These are phyloP conservation scores for Takifugu bimaculatus DNA, from an alignment of 2,113 vertebrate species.

Conservation along the genomic window DNA sequence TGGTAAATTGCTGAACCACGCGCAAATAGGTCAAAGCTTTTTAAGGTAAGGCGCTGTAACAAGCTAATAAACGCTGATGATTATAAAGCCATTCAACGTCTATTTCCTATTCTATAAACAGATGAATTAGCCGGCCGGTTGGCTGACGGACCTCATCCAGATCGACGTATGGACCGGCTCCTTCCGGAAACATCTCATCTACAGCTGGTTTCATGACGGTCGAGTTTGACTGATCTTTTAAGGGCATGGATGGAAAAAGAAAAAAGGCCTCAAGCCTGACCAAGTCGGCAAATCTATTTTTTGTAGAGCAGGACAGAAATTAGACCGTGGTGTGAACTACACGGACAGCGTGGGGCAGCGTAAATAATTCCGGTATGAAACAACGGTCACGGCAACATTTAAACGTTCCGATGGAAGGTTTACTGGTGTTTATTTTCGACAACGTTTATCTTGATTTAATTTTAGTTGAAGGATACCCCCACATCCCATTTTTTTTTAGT, in stretches of 20 bases:
- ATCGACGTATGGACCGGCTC: conserved; percentile 87
- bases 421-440: too few relatives aligned
- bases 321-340: not conserved
- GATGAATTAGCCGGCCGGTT: not conserved
- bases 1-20: not conserved
- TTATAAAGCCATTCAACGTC: not conserved
- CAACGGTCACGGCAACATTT: too few relatives aligned
- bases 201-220: conserved; percentile 85
- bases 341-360: not conserved
- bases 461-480: too few relatives aligned
- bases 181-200: conserved; percentile 93
- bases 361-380: conserved; percentile 38
- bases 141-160: conserved; percentile 80
- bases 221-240: conserved; percentile 51
- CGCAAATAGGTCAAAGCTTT: not conserved
- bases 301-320: not conserved
- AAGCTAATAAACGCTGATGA: not conserved
- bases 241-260: conserved; percentile 38
- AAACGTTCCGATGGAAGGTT: conserved; percentile 14
- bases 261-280: not conserved
- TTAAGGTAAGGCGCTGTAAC: not conserved
- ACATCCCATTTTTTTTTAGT: too few relatives aligned
- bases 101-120: not conserved
- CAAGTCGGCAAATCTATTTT: not conserved
- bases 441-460: too few relatives aligned